These are phyloP conservation scores for Fukomys damarensis DNA, from an alignment of 2,113 vertebrate genomes.

Conservation along the genomic window DNA sequence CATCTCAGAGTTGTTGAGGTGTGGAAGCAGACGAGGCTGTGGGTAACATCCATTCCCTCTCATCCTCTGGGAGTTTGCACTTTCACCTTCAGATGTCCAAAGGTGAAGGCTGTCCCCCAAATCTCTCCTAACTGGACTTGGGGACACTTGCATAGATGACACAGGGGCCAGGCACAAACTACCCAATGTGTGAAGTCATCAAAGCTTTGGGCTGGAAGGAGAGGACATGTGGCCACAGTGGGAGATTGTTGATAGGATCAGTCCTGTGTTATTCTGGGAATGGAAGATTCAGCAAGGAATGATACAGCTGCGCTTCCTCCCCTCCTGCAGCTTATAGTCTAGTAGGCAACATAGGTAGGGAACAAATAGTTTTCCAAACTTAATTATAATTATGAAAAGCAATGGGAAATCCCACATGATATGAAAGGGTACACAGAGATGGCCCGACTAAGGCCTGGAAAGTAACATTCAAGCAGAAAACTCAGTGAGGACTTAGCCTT, in stretches of 20 bases:
- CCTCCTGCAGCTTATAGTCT: background rate
- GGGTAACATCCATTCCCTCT: background rate
- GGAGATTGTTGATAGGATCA: background rate
- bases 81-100: background rate
- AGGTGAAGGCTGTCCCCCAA: background rate
- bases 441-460: background rate
- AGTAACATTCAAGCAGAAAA: background rate
- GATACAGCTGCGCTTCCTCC: background rate
- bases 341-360: background rate
- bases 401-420: background rate
- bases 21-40: background rate
- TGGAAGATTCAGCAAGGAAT: background rate
- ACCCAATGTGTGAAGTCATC: background rate
- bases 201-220: background rate
- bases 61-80: background rate
- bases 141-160: background rate
- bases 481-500: background rate
- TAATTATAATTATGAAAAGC: background rate
- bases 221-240: background rate
- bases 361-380: background rate
- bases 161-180: background rate
- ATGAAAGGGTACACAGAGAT: background rate
- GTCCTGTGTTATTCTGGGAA: rapidly evolving
- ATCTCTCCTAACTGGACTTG: background rate
- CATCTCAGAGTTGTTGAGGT: background rate